A percentile compares a stretch with the other conserved stretches of the same genome.
Conservation (phyloP, 2,888 invertebrate species). For the Trichacis sp. region DNA sequence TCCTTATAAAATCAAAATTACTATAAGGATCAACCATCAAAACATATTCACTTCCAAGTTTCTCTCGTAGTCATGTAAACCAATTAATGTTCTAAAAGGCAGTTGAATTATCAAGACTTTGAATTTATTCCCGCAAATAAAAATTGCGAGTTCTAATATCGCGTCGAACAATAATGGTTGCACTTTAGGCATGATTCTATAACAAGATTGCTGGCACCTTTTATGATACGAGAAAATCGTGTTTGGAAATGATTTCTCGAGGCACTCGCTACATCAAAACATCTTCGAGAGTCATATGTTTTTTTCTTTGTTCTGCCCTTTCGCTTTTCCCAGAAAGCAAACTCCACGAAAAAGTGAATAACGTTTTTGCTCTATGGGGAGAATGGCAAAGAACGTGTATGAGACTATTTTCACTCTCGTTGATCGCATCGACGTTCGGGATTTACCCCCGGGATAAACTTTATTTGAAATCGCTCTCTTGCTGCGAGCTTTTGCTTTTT, state of each 20-base stretch:
- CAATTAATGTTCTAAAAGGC: no score
- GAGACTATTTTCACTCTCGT: background rate
- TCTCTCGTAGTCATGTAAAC: no score
- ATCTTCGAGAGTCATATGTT: background rate
- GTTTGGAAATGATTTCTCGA: background rate
- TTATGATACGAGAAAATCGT: background rate
- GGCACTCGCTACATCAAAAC: background rate
- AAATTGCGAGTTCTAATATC: background rate
- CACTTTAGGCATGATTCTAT: background rate
- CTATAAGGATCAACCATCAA: no score
- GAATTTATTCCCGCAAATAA: no score
- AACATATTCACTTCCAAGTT: no score
- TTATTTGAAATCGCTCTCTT: constrained; percentile 3
- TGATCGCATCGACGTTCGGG: background rate
- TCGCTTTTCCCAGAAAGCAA: background rate
- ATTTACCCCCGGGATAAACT: constrained; percentile 3
- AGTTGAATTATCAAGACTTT: no score
- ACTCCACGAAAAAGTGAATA: background rate
- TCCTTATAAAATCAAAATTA: no score
- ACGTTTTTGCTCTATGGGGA: background rate
- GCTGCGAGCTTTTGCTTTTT: background rate
- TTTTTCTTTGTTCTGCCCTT: constrained; percentile 5
- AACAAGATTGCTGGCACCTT: background rate
- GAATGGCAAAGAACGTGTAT: background rate
- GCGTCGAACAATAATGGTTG: background rate